These are phyloP conservation scores for Poeciliopsis infans DNA, from an alignment of 2,797 vertebrate genomes.

Conservation along the genomic window DNA sequence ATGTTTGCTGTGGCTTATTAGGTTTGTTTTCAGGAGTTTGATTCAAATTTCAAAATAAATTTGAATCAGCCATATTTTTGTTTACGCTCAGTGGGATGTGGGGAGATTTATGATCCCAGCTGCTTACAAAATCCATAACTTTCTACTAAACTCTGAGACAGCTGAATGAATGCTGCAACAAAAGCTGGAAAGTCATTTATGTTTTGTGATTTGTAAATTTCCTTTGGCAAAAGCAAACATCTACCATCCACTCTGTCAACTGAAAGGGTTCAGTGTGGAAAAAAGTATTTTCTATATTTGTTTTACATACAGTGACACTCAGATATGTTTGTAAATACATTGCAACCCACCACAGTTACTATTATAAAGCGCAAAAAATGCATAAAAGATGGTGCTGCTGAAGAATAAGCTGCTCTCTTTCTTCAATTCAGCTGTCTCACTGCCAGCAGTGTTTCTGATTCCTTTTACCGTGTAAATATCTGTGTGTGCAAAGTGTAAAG, in stretches of 20 bases:
- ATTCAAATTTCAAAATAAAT: conserved; percentile 20
- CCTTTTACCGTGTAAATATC: not conserved
- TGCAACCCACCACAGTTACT: conserved; percentile 5
- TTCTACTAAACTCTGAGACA: conserved; percentile 24
- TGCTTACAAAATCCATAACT: conserved; percentile 29
- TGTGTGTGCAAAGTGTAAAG: conserved; percentile 28
- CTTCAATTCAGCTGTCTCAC: conserved; percentile 22
- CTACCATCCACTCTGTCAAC: conserved; percentile 13
- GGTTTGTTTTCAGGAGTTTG: conserved; percentile 2
- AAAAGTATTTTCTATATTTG: not conserved
- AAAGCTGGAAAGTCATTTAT: conserved; percentile 10
- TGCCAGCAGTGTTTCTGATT: conserved; percentile 1
- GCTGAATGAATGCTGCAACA: conserved; percentile 27
- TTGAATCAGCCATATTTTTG: not conserved
- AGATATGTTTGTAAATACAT: conserved; percentile 6
- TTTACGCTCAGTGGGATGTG: not conserved
- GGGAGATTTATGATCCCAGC: conserved; percentile 10
- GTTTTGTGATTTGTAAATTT: conserved; percentile 8
- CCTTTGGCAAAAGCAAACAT: conserved; percentile 2
- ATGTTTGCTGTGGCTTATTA: conserved; percentile 4
- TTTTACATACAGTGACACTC: not conserved
- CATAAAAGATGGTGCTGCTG: conserved; percentile 23
- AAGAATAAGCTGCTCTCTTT: conserved; percentile 32
- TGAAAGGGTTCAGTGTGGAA: not conserved
- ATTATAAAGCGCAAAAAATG: conserved; percentile 16